Percentiles rank a stretch among this genome's conserved stretches.
Evolutionary conservation across 2,113 vertebrate species (phyloP).

Genomic region (Onychorhynchus coronatus): DNA sequence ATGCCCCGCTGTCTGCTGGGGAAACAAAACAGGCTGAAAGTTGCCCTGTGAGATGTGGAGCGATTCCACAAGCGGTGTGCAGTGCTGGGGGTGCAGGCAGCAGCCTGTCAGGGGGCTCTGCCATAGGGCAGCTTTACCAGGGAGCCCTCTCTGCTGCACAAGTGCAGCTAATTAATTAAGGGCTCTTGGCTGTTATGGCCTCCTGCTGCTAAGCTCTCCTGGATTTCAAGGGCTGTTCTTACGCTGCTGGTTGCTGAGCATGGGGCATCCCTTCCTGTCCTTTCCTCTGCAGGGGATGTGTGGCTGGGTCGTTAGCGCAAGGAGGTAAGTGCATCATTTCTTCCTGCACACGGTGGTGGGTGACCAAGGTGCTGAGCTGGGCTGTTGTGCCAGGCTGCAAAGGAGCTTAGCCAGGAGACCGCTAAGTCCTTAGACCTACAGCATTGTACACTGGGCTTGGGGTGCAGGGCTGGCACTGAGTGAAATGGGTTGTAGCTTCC

Average conservation of each 20-base stretch:
- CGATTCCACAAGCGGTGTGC: rapidly evolving
- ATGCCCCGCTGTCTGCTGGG: neutral
- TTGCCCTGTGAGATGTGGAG: rapidly evolving
- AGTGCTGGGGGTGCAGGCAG: neutral
- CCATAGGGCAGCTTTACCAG: neutral
- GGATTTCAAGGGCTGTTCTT: neutral
- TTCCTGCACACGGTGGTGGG: neutral
- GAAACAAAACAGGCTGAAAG: neutral
- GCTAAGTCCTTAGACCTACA: neutral
- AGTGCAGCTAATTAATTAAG: neutral
- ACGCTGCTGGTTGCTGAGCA: neutral
- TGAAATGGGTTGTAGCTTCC: neutral
- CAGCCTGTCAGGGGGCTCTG: neutral
- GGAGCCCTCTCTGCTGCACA: neutral
- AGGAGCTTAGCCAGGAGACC: neutral
- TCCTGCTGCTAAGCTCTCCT: neutral
- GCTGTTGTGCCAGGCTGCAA: neutral
- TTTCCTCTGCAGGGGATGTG: rapidly evolving
- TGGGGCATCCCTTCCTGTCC: neutral
- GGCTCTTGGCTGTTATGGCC: neutral
- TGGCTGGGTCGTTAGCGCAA: rapidly evolving
- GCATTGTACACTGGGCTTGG: neutral
- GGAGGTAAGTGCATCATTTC: neutral
- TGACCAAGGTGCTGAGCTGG: neutral
- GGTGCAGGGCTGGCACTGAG: neutral